These are phyloP conservation scores for Atopsyche davidsoni DNA, from an alignment of 1,140 invertebrate species.

Conservation along the genomic window DNA sequence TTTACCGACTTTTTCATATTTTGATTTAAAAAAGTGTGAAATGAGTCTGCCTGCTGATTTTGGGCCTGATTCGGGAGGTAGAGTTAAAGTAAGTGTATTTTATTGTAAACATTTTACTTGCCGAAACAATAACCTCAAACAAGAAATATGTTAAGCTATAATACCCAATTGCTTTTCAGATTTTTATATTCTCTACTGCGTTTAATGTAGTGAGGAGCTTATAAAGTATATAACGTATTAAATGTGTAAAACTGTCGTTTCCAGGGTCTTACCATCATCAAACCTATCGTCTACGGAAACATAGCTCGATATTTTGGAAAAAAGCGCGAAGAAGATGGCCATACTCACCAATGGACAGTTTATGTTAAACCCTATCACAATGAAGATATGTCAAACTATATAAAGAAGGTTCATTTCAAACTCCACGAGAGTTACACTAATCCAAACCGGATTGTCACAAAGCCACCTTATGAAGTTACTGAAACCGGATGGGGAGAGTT, in stretches of 20 bases:
- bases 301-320: slow-evolving; percentile 92
- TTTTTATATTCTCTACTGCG: too few species aligned
- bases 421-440: slow-evolving; percentile 97
- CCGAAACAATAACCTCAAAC: background rate
- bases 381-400: slow-evolving; percentile 90
- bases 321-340: slow-evolving; percentile 97
- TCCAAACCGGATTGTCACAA: slow-evolving; percentile 84
- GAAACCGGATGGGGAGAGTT: slow-evolving; percentile 99
- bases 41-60: slow-evolving; percentile 69
- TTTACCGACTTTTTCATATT: too few species aligned
- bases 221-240: too few species aligned
- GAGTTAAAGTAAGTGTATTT: slow-evolving; percentile 67
- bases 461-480: slow-evolving; percentile 94
- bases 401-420: slow-evolving; percentile 97
- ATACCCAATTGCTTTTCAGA: background rate
- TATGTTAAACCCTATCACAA: slow-evolving; percentile 93
- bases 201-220: too few species aligned
- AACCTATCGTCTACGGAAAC: slow-evolving; percentile 97
- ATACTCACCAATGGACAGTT: slow-evolving; percentile 98
- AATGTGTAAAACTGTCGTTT: slow-evolving; percentile 26
- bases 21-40: slow-evolving; percentile 46
- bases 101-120: too few species aligned
- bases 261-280: slow-evolving; percentile 84
- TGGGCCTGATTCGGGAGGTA: slow-evolving; percentile 73
- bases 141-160: background rate